Evolutionary conservation across 2,888 invertebrate genomes (phyloP).

Genomic region (Caenorhabditis sp.): DNA sequence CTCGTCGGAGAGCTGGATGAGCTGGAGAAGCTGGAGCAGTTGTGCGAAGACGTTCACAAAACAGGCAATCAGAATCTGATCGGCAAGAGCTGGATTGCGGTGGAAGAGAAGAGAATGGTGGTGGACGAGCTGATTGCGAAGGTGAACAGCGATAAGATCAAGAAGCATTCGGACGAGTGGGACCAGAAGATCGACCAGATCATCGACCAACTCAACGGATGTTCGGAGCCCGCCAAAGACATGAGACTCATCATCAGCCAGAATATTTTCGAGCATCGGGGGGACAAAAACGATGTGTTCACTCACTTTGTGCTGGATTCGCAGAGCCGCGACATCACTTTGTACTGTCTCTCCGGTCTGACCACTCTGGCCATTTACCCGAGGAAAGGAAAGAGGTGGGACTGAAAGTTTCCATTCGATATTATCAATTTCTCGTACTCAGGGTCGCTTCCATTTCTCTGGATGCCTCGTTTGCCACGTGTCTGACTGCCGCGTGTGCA

Average conservation of each 20-base stretch:
- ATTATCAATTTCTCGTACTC: constrained; percentile 1
- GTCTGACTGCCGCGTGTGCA: constrained; percentile 60
- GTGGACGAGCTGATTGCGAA: constrained; percentile 55
- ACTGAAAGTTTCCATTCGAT: background rate
- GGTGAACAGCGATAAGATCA: constrained; percentile 32
- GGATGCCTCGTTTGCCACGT: constrained; percentile 61
- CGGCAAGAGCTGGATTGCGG: constrained; percentile 60
- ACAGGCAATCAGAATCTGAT: constrained; percentile 58
- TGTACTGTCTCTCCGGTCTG: constrained; percentile 65
- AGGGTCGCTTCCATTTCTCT: constrained; percentile 66
- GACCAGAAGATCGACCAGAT: constrained; percentile 49
- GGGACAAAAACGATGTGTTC: constrained; percentile 63
- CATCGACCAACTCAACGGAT: constrained; percentile 59
- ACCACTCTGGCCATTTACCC: constrained; percentile 66
- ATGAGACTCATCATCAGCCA: constrained; percentile 63
- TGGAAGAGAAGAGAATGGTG: constrained; percentile 61
- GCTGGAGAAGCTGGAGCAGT: constrained; percentile 48
- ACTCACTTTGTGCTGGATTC: constrained; percentile 64
- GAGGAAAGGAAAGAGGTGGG: constrained; percentile 59
- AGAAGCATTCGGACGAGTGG: constrained; percentile 49
- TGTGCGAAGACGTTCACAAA: constrained; percentile 60
- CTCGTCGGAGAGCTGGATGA: constrained; percentile 52
- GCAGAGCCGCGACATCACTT: constrained; percentile 57
- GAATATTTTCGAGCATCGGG: constrained; percentile 62
- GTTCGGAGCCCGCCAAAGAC: constrained; percentile 60